A percentile compares a stretch with the other conserved stretches of the same genome.
Evolutionary conservation across 1,140 invertebrate species (phyloP).

Genomic region (Drosophila pandora): DNA sequence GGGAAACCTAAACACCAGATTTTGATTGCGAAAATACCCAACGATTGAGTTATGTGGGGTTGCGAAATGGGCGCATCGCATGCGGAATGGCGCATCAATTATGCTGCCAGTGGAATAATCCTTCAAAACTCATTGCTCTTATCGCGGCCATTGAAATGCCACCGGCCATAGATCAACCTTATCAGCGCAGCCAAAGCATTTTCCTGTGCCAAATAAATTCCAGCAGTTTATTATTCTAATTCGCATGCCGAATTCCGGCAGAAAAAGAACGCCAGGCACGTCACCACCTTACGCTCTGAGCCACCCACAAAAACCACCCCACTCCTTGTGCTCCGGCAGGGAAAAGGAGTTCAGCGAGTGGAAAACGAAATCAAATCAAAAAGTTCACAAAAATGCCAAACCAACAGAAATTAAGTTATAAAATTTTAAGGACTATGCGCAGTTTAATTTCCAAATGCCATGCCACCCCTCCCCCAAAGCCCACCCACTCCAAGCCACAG

Average conservation of each 20-base stretch:
- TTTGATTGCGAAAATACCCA: constrained; percentile 22
- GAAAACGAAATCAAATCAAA: constrained; percentile 75
- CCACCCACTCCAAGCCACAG: neutral
- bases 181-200: constrained; percentile 72
- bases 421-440: constrained; percentile 78
- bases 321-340: constrained; percentile 5
- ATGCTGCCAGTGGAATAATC: constrained; percentile 48
- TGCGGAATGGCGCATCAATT: constrained; percentile 43
- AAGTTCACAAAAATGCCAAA: constrained; percentile 79
- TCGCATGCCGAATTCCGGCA: constrained; percentile 60
- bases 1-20: constrained; percentile 12
- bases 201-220: constrained; percentile 77
- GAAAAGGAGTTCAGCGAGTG: constrained; percentile 40
- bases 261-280: constrained; percentile 46
- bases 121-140: constrained; percentile 60
- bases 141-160: constrained; percentile 62
- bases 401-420: constrained; percentile 80
- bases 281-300: constrained; percentile 1
- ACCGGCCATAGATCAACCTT: constrained; percentile 72
- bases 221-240: constrained; percentile 78
- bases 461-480: constrained; percentile 34
- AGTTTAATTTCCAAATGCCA: constrained; percentile 79
- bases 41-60: constrained; percentile 41
- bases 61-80: constrained; percentile 41
- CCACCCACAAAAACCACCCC: constrained; percentile 2